These are phyloP conservation scores for Oligia fasciuncula DNA, from an alignment of 2,888 invertebrate species.

Conservation along the genomic window DNA sequence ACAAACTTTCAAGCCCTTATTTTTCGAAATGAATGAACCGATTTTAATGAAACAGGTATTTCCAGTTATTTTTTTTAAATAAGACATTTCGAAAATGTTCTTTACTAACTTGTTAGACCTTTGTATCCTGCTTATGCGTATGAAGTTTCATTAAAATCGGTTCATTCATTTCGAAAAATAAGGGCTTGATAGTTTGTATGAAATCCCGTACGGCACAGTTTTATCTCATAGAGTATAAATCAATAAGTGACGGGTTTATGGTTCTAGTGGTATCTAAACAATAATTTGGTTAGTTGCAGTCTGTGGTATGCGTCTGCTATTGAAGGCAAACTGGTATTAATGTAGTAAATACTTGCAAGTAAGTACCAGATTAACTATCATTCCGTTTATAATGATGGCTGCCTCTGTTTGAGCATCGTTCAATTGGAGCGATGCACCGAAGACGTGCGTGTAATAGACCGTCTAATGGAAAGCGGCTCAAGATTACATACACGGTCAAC, in stretches of 20 bases:
- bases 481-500: conserved; percentile 62
- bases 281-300: conserved; percentile 51
- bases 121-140: too few species aligned
- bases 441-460: conserved; percentile 62
- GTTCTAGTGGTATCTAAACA: conserved; percentile 24
- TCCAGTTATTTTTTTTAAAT: too few species aligned
- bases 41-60: too few species aligned
- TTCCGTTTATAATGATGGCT: conserved; percentile 54
- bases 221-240: conserved; percentile 45
- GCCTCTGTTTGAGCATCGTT: conserved; percentile 54
- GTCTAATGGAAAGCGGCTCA: conserved; percentile 65
- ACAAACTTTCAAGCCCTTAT: too few species aligned
- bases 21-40: too few species aligned
- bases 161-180: too few species aligned
- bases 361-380: conserved; percentile 54
- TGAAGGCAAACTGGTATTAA: conserved; percentile 65
- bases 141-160: too few species aligned
- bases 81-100: too few species aligned
- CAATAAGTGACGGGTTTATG: conserved; percentile 49
- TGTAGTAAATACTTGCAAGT: conserved; percentile 52
- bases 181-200: too few species aligned
- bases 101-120: too few species aligned
- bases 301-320: conserved; percentile 45
- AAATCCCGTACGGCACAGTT: neutral
- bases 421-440: conserved; percentile 54